Percentiles rank a stretch among this genome's conserved stretches.
phyloP scores from a whole-genome alignment of 2,888 invertebrate species.

The Nomada goodeniana region DNA sequence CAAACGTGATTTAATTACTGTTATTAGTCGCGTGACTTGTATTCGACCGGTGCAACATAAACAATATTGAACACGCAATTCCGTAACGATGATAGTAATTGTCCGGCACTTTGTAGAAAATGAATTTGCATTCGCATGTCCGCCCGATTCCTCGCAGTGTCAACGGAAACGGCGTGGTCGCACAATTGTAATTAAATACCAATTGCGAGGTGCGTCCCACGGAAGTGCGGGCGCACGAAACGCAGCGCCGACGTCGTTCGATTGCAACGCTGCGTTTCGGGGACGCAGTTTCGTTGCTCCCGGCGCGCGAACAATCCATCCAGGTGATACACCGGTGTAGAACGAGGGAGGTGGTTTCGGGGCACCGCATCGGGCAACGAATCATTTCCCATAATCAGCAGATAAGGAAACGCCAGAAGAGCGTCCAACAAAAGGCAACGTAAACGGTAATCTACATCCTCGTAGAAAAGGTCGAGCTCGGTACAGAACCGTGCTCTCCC shows the following conservation, averaged over 20 bases:
- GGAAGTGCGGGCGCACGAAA: too few species aligned
- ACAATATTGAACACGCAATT: background rate
- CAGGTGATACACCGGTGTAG: background rate
- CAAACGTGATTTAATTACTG: background rate
- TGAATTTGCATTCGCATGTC: too few species aligned
- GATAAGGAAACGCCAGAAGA: conserved; percentile 39
- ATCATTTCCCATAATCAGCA: conserved; percentile 40
- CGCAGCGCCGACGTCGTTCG: too few species aligned
- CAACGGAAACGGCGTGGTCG: too few species aligned
- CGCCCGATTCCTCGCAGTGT: too few species aligned
- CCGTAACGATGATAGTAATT: too few species aligned
- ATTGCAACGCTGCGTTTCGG: too few species aligned
- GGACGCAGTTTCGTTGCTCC: background rate
- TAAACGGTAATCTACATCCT: conserved; percentile 61
- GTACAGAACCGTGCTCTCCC: conserved; percentile 61
- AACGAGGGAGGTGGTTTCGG: conserved; percentile 5
- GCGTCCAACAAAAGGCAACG: conserved; percentile 52
- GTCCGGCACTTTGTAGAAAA: too few species aligned
- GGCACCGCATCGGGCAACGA: conserved; percentile 30
- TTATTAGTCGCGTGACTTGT: background rate
- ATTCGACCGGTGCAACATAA: background rate
- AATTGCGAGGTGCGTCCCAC: too few species aligned
- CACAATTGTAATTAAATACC: too few species aligned
- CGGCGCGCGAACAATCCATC: background rate
- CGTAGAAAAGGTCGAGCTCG: conserved; percentile 58